phyloP scores from a whole-genome alignment of 2,113 vertebrate genomes.

The Donacobius atricapilla region DNA sequence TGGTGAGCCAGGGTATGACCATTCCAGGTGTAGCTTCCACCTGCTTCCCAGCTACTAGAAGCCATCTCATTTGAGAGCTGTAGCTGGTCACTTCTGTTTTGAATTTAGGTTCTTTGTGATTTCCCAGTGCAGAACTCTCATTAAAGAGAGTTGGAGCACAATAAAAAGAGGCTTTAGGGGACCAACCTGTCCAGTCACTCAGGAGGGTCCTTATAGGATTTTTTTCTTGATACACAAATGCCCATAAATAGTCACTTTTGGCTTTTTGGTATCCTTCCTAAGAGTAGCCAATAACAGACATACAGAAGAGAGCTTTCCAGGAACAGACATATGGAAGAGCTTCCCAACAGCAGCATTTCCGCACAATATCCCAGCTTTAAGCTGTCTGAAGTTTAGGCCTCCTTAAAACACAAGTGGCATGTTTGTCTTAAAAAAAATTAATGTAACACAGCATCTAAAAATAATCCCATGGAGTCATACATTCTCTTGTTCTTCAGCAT shows the following conservation, averaged over 20 bases:
- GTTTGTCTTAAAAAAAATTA: constrained; percentile 12
- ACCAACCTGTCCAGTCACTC: neutral
- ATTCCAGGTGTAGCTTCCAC: neutral
- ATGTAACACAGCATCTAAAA: constrained; percentile 12
- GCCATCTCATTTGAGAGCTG: neutral
- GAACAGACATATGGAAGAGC: neutral
- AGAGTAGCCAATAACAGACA: neutral
- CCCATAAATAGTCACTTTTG: neutral
- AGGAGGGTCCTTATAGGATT: neutral
- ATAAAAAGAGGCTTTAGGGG: neutral
- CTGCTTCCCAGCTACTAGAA: neutral
- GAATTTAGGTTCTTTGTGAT: neutral
- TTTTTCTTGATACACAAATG: neutral
- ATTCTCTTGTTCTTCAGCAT: neutral
- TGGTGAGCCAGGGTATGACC: neutral
- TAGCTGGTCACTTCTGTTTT: neutral
- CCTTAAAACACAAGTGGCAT: neutral
- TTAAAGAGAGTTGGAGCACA: neutral
- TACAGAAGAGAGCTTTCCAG: neutral
- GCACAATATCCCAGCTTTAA: neutral
- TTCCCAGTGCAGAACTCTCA: neutral
- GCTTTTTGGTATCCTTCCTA: neutral
- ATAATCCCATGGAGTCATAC: neutral
- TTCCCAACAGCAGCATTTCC: neutral
- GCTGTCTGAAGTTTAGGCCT: neutral